Evolutionary conservation across 2,113 vertebrate genomes (phyloP), one percentile per base, ranked within the genome.

Genomic region (Eptesicus fuscus): DNA sequence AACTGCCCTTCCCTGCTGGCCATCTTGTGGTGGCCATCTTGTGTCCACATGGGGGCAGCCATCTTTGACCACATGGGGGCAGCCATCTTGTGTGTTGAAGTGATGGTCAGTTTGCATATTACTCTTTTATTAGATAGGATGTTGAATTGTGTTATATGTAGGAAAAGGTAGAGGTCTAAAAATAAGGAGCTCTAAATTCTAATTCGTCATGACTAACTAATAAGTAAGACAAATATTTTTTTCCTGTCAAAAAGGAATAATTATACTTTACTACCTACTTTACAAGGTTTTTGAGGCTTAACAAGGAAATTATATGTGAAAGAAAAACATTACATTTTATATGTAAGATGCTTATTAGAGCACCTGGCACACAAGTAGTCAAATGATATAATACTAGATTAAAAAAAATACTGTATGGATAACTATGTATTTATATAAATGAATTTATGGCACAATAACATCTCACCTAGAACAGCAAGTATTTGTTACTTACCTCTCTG

Each of bases 301-400:
- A 86, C 82, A 84, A 79, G 47, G 28, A 95, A 94, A 89, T 82
- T 88, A 30, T 49, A 49, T 77, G 25, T 91, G 37, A 77, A 83
- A 94, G 71, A 53, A 93, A 84, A 47, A 65, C 16, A 40, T 71
- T 74, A 93, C 14, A 32, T 94, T 83, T 30, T 83, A 40, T 32
- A 53, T 59, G n/a, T 44, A 90, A 95, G 89, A 87, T 87, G 14
- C 32, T 83, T 83, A 69, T 49, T 95, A 83, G 65, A 93, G 71
- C 80, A 47, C 30, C 53, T 86, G 32, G 25, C 49, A 83, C 44
- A 49, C 49, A 88, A 80, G 35, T 74, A 91, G 51, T 40, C 35
- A 80, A 95, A 82, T 85, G 89, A 1, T 65, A 22, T 89, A 37
- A 83, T 85, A 53, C 2, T 91, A 49, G 14, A 76, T 83, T 83